Percentiles rank a stretch among this genome's conserved stretches.
Evolutionary conservation across 2,797 vertebrate species (phyloP).

Genomic region (Neosalanx taihuensis): DNA sequence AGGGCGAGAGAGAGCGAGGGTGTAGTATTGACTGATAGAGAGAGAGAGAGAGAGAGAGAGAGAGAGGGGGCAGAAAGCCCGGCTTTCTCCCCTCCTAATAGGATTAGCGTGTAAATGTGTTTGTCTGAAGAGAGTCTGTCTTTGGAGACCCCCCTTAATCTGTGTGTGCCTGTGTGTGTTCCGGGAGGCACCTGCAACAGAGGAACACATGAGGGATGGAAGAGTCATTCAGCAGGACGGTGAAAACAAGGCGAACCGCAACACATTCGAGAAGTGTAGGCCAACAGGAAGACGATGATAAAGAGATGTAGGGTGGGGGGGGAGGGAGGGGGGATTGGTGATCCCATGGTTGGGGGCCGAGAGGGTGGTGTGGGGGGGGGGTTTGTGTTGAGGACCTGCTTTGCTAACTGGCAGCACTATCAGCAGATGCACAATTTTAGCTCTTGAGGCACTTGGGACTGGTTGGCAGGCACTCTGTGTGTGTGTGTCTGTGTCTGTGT

Average conservation of each 20-base stretch:
- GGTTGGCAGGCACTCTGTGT: conserved; percentile 3
- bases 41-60: neutral
- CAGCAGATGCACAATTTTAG: conserved; percentile 5
- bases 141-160: conserved; percentile 31
- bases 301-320: neutral
- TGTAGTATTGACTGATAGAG: conserved; percentile 31
- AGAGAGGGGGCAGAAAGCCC: neutral
- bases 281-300: no score
- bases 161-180: conserved; percentile 6
- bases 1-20: neutral
- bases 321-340: neutral
- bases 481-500: conserved; percentile 1
- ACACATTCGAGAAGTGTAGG: no score
- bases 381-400: neutral
- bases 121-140: conserved; percentile 39
- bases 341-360: neutral
- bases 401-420: neutral
- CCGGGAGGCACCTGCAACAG: neutral
- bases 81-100: conserved; percentile 50
- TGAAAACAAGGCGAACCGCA: no score
- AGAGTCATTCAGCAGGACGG: no score
- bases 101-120: conserved; percentile 60
- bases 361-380: neutral
- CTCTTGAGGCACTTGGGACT: neutral
- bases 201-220: neutral